Percentiles rank a stretch among this genome's conserved stretches.
phyloP scores from a whole-genome alignment of 1,140 invertebrate genomes.

The Phymorhynchus buccinoides region DNA sequence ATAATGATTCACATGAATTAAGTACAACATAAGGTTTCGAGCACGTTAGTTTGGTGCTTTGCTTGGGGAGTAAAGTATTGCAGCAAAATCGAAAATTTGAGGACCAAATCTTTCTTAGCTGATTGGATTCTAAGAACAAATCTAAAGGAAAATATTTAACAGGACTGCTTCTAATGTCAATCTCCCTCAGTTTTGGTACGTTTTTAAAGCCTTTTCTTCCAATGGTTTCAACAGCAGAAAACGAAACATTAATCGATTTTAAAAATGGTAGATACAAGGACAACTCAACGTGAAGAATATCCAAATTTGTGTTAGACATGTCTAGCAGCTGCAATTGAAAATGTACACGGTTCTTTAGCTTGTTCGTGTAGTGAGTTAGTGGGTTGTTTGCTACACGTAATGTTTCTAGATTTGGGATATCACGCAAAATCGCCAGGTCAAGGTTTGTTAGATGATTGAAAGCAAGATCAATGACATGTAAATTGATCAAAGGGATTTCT shows the following conservation, averaged over 20 bases:
- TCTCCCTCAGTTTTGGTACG: not conserved
- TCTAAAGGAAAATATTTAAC: slow-evolving; percentile 36
- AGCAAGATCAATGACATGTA: slow-evolving; percentile 26
- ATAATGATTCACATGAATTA: slow-evolving; percentile 52
- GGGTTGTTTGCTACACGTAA: slow-evolving; percentile 30
- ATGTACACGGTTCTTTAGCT: not conserved
- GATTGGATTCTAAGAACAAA: slow-evolving; percentile 21
- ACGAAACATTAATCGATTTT: slow-evolving; percentile 1
- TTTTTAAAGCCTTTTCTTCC: slow-evolving; percentile 21
- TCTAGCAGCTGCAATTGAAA: not conserved
- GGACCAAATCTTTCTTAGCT: slow-evolving; percentile 34
- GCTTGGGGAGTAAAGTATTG: slow-evolving; percentile 27
- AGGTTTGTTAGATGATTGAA: slow-evolving; percentile 16
- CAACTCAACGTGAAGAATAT: not conserved
- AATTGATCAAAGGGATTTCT: not conserved
- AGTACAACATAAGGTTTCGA: slow-evolving; percentile 23
- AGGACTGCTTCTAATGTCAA: slow-evolving; percentile 30
- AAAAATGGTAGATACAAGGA: slow-evolving; percentile 21
- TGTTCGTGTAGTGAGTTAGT: not conserved
- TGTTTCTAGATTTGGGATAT: slow-evolving; percentile 15
- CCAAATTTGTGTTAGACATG: slow-evolving; percentile 7
- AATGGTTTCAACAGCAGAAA: not conserved
- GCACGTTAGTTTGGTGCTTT: not conserved
- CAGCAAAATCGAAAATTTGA: slow-evolving; percentile 51
- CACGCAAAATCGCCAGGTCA: not conserved